Evolutionary conservation across 2,888 invertebrate species (phyloP).

Genomic region (Coronaproctus castanopsis): DNA sequence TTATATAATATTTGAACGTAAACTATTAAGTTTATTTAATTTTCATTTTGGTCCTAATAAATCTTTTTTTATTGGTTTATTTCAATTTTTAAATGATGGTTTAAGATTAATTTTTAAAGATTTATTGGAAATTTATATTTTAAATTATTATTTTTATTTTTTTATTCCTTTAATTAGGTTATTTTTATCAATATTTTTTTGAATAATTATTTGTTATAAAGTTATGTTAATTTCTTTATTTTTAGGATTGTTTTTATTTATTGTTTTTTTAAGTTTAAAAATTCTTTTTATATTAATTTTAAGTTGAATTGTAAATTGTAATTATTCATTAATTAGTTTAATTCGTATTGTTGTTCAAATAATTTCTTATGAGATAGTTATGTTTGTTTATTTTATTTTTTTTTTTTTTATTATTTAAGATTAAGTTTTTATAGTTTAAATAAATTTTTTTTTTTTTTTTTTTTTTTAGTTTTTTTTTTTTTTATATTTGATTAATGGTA

Average conservation of each 20-base stretch:
- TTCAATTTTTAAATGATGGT: conserved; percentile 51
- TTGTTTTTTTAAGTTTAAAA: conserved; percentile 50
- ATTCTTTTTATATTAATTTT: conserved; percentile 34
- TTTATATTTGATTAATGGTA: conserved; percentile 25
- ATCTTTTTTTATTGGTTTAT: conserved; percentile 37
- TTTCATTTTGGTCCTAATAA: conserved; percentile 55
- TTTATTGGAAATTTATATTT: conserved; percentile 33
- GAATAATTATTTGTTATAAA: conserved; percentile 35
- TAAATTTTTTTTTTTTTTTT: no score
- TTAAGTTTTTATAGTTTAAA: conserved; percentile 38
- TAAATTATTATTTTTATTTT: conserved; percentile 41
- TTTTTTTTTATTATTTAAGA: conserved; percentile 34
- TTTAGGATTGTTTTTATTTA: conserved; percentile 42
- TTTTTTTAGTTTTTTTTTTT: conserved; percentile 32
- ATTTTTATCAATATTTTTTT: conserved; percentile 36
- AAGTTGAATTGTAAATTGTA: no score
- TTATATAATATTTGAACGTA: conserved; percentile 51
- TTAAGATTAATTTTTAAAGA: conserved; percentile 51
- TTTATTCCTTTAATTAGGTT: conserved; percentile 36
- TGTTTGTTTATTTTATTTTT: conserved; percentile 32
- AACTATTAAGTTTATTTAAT: conserved; percentile 48
- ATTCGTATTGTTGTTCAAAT: no score
- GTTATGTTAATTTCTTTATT: conserved; percentile 44
- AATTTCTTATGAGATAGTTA: no score
- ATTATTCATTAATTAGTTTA: no score